Conservation (phyloP, 2,888 invertebrate species). For the Zonitis immaculata region DNA sequence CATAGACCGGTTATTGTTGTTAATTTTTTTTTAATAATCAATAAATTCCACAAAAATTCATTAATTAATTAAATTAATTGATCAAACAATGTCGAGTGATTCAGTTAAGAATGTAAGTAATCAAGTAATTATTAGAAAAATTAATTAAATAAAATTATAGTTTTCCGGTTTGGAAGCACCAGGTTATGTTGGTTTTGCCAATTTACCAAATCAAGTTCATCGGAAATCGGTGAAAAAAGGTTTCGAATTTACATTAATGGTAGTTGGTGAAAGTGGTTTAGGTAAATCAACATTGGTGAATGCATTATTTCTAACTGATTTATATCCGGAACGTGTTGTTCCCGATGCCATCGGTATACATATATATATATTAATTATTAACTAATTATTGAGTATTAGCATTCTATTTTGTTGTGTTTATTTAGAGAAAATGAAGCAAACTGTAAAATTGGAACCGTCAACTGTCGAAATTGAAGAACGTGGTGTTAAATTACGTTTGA, state of each 20-base stretch:
- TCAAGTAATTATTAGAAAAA: neutral
- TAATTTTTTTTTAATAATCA: too few species aligned
- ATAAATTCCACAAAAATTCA: too few species aligned
- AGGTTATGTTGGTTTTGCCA: slow-evolving; percentile 90
- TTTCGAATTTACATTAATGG: slow-evolving; percentile 97
- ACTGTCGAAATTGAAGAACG: slow-evolving; percentile 96
- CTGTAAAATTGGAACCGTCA: slow-evolving; percentile 89
- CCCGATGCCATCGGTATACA: slow-evolving; percentile 87
- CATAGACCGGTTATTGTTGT: too few species aligned
- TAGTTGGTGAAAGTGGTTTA: slow-evolving; percentile 76
- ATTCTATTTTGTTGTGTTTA: too few species aligned
- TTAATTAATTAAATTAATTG: too few species aligned
- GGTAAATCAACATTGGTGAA: slow-evolving; percentile 96
- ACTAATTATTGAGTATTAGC: too few species aligned
- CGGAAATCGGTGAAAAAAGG: slow-evolving; percentile 97
- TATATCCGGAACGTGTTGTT: slow-evolving; percentile 89
- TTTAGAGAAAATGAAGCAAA: slow-evolving; percentile 90
- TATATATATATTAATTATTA: too few species aligned
- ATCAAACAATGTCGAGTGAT: slow-evolving; percentile 57
- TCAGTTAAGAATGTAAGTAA: slow-evolving; percentile 57
- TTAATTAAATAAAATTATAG: slow-evolving; percentile 48
- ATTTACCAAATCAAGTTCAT: slow-evolving; percentile 94
- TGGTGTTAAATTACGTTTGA: slow-evolving; percentile 87
- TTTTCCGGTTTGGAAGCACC: slow-evolving; percentile 81
- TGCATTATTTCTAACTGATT: slow-evolving; percentile 88